Percentiles rank a stretch among this genome's conserved stretches.
phyloP scores from a whole-genome alignment of 2,888 invertebrate genomes.

The Acrobasis repandana region DNA sequence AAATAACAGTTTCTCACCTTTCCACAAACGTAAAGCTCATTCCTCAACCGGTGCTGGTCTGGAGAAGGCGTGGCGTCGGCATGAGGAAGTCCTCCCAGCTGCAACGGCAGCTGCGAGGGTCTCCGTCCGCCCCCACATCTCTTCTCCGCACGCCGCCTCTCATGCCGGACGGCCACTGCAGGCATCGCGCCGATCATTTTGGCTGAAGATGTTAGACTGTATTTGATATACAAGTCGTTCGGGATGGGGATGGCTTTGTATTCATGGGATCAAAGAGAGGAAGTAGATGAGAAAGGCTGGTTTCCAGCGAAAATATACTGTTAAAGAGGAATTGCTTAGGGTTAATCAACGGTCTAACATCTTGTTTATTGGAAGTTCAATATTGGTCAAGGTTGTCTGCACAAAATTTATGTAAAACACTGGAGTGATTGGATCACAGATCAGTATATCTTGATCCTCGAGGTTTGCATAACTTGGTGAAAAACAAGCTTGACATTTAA shows the following conservation, averaged over 20 bases:
- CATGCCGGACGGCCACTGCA: constrained; percentile 92
- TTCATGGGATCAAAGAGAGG: neutral
- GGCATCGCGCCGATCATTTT: constrained; percentile 95
- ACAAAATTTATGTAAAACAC: no score
- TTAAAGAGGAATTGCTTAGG: no score
- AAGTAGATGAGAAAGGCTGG: neutral
- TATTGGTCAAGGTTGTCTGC: no score
- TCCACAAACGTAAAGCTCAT: constrained; percentile 88
- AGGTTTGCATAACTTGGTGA: no score
- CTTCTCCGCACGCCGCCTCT: constrained; percentile 89
- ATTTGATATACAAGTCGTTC: constrained; percentile 14
- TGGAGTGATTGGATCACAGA: no score
- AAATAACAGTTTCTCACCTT: constrained; percentile 81
- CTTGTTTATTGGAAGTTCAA: no score
- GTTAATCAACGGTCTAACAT: no score
- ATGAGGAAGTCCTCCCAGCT: constrained; percentile 85
- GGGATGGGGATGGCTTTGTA: constrained; percentile 1
- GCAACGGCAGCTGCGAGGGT: constrained; percentile 86
- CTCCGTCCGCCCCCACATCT: constrained; percentile 83
- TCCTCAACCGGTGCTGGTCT: constrained; percentile 79
- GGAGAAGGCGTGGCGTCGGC: constrained; percentile 86
- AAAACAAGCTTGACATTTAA: no score
- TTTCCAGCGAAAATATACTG: neutral
- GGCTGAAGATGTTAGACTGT: constrained; percentile 47
- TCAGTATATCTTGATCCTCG: no score